phyloP scores from a whole-genome alignment of 2,113 vertebrate species.

The Eidolon helvum region DNA sequence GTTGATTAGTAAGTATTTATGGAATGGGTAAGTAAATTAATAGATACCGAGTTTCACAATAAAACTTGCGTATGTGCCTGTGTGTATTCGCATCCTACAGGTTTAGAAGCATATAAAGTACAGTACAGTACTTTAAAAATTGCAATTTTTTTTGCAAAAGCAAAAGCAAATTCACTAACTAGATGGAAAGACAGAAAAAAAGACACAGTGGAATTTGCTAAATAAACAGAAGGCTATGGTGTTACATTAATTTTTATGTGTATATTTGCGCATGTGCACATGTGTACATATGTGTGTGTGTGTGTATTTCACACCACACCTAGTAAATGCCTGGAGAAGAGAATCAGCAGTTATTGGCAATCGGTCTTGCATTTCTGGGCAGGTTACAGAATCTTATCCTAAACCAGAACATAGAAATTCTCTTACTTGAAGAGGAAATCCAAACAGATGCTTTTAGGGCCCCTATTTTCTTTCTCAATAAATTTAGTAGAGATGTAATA shows the following conservation, averaged over 20 bases:
- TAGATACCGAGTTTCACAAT: background rate
- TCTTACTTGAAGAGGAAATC: background rate
- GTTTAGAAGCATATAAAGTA: background rate
- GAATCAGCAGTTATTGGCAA: background rate
- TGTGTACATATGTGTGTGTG: background rate
- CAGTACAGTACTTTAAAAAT: background rate
- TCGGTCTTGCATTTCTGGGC: background rate
- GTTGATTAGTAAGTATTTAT: background rate
- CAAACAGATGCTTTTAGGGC: background rate
- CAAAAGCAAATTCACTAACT: background rate
- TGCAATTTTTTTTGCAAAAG: background rate
- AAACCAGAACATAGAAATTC: background rate
- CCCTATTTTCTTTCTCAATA: constrained; percentile 2
- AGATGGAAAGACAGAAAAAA: background rate
- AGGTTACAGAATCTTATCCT: background rate
- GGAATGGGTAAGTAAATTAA: background rate
- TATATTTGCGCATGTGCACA: too few relatives aligned
- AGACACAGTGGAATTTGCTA: background rate
- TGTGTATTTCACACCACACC: background rate
- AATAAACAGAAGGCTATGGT: background rate
- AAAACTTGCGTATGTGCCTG: background rate
- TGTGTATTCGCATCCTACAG: background rate
- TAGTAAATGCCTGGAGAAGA: background rate
- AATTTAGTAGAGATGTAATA: background rate
- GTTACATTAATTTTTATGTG: background rate